Conservation (phyloP, 1,140 invertebrate species). For the Teleogryllus occipitalis region DNA sequence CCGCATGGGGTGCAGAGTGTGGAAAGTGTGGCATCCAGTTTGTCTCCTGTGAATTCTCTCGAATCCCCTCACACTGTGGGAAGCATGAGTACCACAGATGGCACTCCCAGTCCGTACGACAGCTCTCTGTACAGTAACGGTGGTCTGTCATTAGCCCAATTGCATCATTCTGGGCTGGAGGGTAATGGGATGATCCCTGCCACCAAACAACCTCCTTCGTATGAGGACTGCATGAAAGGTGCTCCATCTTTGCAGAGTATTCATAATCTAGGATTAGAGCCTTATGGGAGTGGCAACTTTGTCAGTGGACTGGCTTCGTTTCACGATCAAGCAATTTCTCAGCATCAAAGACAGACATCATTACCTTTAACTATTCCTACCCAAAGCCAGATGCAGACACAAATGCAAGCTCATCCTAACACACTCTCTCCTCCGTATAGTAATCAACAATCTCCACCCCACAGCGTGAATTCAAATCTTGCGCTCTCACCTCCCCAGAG, state of each 20-base stretch:
- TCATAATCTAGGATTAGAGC: slow-evolving; percentile 26
- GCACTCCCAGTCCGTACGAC: slow-evolving; percentile 66
- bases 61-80: slow-evolving; percentile 50
- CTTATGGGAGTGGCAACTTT: slow-evolving; percentile 15
- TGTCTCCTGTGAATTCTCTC: slow-evolving; percentile 43
- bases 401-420: slow-evolving; percentile 37
- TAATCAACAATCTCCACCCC: slow-evolving; percentile 69
- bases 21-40: slow-evolving; percentile 38
- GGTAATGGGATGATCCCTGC: slow-evolving; percentile 38
- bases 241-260: slow-evolving; percentile 45
- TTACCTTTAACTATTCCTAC: slow-evolving; percentile 29
- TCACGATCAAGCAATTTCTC: slow-evolving; percentile 48
- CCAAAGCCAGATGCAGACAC: slow-evolving; percentile 24
- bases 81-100: slow-evolving; percentile 29
- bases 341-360: slow-evolving; percentile 39
- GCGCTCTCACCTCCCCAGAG: slow-evolving; percentile 65
- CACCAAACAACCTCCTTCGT: slow-evolving; percentile 70
- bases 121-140: slow-evolving; percentile 72
- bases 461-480: slow-evolving; percentile 68
- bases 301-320: slow-evolving; percentile 42
- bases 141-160: slow-evolving; percentile 41
- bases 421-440: slow-evolving; percentile 69
- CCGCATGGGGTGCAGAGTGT: slow-evolving; percentile 34
- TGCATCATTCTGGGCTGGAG: slow-evolving; percentile 43
- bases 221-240: slow-evolving; percentile 78